Conservation (phyloP, 2,888 invertebrate genomes). For the Euzophera pinguis region DNA sequence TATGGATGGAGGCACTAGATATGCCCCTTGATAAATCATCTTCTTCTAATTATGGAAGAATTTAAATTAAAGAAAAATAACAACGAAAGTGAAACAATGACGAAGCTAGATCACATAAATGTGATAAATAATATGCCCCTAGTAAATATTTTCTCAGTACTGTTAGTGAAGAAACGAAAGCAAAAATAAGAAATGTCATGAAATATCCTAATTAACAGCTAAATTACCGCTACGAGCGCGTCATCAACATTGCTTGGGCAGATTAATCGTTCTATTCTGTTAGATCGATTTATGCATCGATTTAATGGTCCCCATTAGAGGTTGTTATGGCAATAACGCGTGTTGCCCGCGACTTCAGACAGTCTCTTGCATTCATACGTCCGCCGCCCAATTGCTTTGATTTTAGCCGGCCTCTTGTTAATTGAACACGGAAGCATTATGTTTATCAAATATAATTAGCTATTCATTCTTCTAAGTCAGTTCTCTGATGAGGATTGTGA, state of each 20-base stretch:
- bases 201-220: neutral
- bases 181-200: neutral
- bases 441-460: constrained; percentile 18
- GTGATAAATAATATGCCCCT: no score
- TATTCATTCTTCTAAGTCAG: constrained; percentile 10
- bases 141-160: no score
- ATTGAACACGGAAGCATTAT: constrained; percentile 19
- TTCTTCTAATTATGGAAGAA: no score
- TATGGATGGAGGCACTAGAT: neutral
- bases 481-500: neutral
- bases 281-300: constrained; percentile 57
- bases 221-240: constrained; percentile 19
- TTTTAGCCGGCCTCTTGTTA: constrained; percentile 22
- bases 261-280: constrained; percentile 62
- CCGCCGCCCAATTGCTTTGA: constrained; percentile 23
- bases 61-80: no score
- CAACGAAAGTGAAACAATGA: no score
- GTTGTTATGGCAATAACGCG: constrained; percentile 46
- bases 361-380: constrained; percentile 38
- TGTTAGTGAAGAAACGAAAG: no score
- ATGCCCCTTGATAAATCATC: neutral
- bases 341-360: constrained; percentile 29
- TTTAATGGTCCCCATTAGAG: constrained; percentile 50
- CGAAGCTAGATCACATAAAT: no score
- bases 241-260: constrained; percentile 26